Percentiles rank a stretch among this genome's conserved stretches.
phyloP scores from a whole-genome alignment of 2,888 invertebrate genomes.

The Perithous albicinctus region DNA sequence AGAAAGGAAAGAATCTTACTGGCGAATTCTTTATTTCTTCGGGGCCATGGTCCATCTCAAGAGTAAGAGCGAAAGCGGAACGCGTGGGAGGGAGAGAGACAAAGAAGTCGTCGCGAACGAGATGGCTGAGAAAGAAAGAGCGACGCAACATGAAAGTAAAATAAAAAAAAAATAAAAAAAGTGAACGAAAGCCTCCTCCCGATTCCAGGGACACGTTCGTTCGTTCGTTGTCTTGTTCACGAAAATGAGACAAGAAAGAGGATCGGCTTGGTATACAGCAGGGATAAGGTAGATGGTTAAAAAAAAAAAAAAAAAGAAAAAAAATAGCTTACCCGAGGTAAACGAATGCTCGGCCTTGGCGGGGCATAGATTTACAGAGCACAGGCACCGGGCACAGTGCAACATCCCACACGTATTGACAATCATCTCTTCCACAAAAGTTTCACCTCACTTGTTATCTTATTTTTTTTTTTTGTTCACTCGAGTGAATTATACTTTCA shows the following conservation, averaged over 20 bases:
- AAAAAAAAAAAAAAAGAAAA: no score
- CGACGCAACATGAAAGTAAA: conserved; percentile 21
- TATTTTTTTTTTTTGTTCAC: not conserved
- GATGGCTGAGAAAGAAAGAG: conserved; percentile 23
- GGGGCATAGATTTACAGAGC: conserved; percentile 70
- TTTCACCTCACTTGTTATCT: conserved; percentile 23
- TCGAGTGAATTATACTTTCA: not conserved
- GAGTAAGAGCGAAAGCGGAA: conserved; percentile 40
- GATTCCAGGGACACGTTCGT: conserved; percentile 63
- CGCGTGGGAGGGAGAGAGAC: no score
- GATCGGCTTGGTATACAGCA: conserved; percentile 29
- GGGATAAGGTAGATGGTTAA: conserved; percentile 31
- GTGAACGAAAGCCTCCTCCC: conserved; percentile 44
- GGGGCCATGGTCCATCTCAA: conserved; percentile 46
- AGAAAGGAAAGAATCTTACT: conserved; percentile 31
- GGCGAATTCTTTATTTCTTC: conserved; percentile 56
- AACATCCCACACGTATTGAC: not conserved
- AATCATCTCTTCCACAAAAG: conserved; percentile 29
- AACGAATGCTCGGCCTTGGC: conserved; percentile 80
- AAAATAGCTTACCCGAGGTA: conserved; percentile 76
- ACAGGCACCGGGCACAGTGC: conserved; percentile 38
- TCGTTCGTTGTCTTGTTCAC: conserved; percentile 23
- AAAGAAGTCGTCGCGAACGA: no score
- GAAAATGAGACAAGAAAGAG: conserved; percentile 56
- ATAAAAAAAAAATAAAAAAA: no score